Conservation (phyloP, 2,888 invertebrate genomes). For the Drosophila anceps region DNA sequence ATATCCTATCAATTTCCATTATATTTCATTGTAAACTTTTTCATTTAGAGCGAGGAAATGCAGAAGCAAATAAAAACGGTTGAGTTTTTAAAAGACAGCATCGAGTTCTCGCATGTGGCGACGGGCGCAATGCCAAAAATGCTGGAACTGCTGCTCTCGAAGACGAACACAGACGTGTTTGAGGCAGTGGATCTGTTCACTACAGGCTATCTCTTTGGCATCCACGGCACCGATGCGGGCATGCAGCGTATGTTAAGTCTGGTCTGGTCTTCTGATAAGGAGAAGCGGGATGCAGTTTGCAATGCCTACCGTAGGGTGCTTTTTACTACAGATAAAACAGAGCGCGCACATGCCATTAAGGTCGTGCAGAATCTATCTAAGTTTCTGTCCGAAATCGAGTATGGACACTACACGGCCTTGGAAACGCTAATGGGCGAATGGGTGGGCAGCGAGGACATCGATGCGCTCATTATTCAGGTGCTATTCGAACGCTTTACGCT, state of each 20-base stretch:
- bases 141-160: constrained; percentile 90
- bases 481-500: constrained; percentile 94
- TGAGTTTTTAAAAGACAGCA: constrained; percentile 89
- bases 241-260: constrained; percentile 91
- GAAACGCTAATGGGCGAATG: constrained; percentile 88
- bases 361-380: constrained; percentile 88
- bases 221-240: constrained; percentile 90
- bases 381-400: constrained; percentile 86
- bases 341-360: constrained; percentile 86
- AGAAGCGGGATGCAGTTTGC: constrained; percentile 90
- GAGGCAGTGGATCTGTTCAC: constrained; percentile 96
- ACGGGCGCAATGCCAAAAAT: constrained; percentile 87
- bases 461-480: constrained; percentile 88
- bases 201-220: constrained; percentile 91
- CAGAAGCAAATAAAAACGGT: constrained; percentile 88
- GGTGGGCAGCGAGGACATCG: constrained; percentile 87
- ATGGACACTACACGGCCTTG: constrained; percentile 88
- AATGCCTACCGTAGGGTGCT: constrained; percentile 89
- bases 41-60: constrained; percentile 86
- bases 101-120: constrained; percentile 86
- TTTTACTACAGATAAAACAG: constrained; percentile 84
- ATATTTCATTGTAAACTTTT: background rate
- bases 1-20: background rate
- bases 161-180: constrained; percentile 91
- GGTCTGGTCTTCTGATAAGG: constrained; percentile 93